Conservation (phyloP, 1,140 invertebrate genomes). For the Homalodisca vitripennis region DNA sequence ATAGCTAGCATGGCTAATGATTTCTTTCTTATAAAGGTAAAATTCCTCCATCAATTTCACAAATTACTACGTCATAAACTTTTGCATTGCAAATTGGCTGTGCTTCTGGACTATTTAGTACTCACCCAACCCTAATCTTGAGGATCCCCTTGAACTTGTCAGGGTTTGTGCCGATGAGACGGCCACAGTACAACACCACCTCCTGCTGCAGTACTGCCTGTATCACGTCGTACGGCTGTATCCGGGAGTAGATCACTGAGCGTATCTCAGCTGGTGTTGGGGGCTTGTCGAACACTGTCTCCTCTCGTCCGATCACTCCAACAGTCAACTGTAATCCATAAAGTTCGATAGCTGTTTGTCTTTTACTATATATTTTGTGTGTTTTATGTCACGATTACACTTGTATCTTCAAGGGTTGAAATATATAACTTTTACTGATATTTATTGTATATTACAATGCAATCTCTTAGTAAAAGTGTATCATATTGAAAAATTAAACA, state of each 20-base stretch:
- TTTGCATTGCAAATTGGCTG: background rate
- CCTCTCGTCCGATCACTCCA: conserved; percentile 90
- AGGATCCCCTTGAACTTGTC: conserved; percentile 94
- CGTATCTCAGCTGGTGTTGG: conserved; percentile 93
- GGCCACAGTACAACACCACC: conserved; percentile 91
- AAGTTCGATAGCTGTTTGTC: no score
- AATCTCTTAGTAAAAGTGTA: no score
- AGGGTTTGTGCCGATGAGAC: conserved; percentile 87
- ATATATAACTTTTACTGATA: no score
- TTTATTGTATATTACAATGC: no score
- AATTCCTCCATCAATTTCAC: background rate
- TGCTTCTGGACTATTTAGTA: background rate
- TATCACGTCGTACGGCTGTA: conserved; percentile 86
- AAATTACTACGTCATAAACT: background rate
- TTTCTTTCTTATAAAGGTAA: background rate
- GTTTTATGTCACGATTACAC: no score
- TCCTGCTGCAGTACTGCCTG: conserved; percentile 97
- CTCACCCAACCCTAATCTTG: conserved; percentile 89
- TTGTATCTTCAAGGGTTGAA: no score
- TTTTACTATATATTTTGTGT: no score
- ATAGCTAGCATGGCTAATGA: no score
- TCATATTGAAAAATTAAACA: no score
- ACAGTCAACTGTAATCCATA: conserved; percentile 88
- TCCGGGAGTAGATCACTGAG: conserved; percentile 79
- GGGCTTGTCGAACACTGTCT: conserved; percentile 95